phyloP scores from a whole-genome alignment of 2,113 vertebrate species.

The Tragelaphus imberbis region DNA sequence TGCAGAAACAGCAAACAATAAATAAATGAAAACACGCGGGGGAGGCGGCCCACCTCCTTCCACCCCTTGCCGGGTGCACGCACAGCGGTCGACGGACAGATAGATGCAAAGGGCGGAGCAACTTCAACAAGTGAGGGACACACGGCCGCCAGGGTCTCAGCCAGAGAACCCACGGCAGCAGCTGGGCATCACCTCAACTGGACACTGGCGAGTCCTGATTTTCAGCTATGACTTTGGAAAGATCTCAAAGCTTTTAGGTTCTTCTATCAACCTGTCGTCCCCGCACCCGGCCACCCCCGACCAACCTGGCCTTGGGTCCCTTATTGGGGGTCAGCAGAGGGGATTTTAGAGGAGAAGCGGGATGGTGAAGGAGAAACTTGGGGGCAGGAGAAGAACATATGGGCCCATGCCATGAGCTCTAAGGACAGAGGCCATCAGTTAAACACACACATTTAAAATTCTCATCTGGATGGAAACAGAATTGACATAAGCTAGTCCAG shows the following conservation, averaged over 20 bases:
- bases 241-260: background rate
- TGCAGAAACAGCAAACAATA: constrained; percentile 92
- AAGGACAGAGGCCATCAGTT: background rate
- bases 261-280: accelerated
- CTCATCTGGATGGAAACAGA: background rate
- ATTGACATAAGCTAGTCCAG: background rate
- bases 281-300: background rate
- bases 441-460: background rate
- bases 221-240: accelerated
- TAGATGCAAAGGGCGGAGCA: background rate
- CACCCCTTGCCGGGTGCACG: background rate
- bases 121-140: background rate
- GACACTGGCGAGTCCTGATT: background rate
- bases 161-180: accelerated
- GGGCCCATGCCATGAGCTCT: background rate
- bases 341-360: background rate
- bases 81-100: background rate
- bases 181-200: background rate
- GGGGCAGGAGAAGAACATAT: background rate
- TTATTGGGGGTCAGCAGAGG: background rate
- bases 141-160: accelerated
- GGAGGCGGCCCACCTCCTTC: background rate
- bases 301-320: background rate
- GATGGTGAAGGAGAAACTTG: background rate
- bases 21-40: constrained; percentile 79